Base-by-base conservation (phyloP, 2,888 invertebrate genomes). In the Pseudococcus jackbeardsleyi region DNA sequence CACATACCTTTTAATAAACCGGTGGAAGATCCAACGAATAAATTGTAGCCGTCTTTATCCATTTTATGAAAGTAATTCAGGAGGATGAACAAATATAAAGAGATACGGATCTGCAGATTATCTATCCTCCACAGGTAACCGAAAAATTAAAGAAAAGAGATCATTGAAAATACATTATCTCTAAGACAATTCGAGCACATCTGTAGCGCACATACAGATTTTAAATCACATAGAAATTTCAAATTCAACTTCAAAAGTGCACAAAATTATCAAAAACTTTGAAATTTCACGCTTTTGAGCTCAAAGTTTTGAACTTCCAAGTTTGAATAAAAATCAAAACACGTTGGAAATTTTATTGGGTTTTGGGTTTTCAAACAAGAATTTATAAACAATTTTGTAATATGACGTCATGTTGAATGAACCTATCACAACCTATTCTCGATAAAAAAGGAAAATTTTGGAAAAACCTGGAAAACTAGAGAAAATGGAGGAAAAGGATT, bases 1-100 rank as follows among this genome's bases (percentile, higher is more conserved):
- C 72, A 39, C n/a, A 5, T 48, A 88, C 88, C 88, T 88, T 88
- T 88, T 26, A 84, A 22, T n/a, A 64, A n/a, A 22, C 88, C 88
- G n/a, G 84, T 88, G 6, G 88, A 48, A 15, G 64, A 84, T n/a
- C 88, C 88, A 12, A 88, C 26, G 50, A 84, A 88, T 17, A 88
- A n/a, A 68, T 88, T 88, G 19, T 68, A 68, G 22, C 33, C 48
- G 17, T 68, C 72, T 22, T 46, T 12, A 77, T 46, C 50, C 86
- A 86, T 86, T 22, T 64, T n/a, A 54, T 50, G 1, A 12, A 50
- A 50, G 12, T 15, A 15, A 15, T 15, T 50, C 1, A 12, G 12
- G 48, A 33, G 1, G 26, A 33, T 2, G 3, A 33, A 33, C 26
- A 33, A 33, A 42, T 42, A 39, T 7, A 8, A 0, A 42, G 6